A percentile compares a stretch with the other conserved stretches of the same genome.
Evolutionary conservation across 2,888 invertebrate species (phyloP).

Genomic region (Cosmia pyralina): DNA sequence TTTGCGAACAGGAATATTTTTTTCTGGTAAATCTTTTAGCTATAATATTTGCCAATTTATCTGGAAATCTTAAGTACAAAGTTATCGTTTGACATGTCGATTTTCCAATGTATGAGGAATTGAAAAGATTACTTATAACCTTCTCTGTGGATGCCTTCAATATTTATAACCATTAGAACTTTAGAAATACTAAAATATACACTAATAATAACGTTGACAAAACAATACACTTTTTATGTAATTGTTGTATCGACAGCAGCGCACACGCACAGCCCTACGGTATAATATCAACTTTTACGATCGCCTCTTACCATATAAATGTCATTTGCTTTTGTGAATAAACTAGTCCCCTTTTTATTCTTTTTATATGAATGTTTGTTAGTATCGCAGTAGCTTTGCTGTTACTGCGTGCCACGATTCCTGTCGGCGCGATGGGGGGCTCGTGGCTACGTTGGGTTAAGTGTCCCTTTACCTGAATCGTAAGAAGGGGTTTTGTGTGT

Average conservation of each 20-base stretch:
- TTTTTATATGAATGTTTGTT: slow-evolving; percentile 68
- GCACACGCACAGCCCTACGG: slow-evolving; percentile 48
- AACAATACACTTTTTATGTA: slow-evolving; percentile 1
- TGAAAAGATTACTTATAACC: neutral
- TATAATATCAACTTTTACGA: slow-evolving; percentile 70
- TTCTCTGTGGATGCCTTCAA: neutral
- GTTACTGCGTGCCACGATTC: slow-evolving; percentile 63
- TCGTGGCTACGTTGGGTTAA: slow-evolving; percentile 44
- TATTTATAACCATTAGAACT: neutral
- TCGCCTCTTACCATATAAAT: slow-evolving; percentile 70
- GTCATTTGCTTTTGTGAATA: slow-evolving; percentile 70
- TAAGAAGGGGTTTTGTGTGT: slow-evolving; percentile 34
- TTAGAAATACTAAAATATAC: neutral
- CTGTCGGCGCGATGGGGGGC: slow-evolving; percentile 53
- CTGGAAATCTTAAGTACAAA: neutral
- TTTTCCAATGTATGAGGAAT: neutral
- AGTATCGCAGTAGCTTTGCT: slow-evolving; percentile 64
- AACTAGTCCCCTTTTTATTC: slow-evolving; percentile 69
- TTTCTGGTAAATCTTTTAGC: neutral
- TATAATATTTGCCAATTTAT: neutral
- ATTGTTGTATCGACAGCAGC: slow-evolving; percentile 30
- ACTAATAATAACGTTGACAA: neutral
- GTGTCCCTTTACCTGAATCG: slow-evolving; percentile 49
- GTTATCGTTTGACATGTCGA: neutral
- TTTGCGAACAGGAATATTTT: neutral